These are phyloP conservation scores for Neolamprologus multifasciatus DNA, from an alignment of 2,797 vertebrate genomes.

Conservation along the genomic window DNA sequence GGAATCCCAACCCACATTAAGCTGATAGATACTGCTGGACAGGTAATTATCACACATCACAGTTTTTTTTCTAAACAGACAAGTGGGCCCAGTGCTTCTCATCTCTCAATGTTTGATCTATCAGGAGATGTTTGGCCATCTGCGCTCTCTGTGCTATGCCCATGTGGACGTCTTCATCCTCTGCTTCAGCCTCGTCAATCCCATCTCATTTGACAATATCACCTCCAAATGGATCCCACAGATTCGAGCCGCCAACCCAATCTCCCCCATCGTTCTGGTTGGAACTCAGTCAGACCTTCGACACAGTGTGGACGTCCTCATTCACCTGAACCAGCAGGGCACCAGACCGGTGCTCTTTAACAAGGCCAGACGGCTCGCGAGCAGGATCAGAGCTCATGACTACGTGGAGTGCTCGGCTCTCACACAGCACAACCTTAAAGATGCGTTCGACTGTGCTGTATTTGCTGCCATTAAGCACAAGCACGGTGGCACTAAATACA, in stretches of 20 bases:
- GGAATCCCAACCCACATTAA: conserved; percentile 86
- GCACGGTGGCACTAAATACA: conserved; percentile 61
- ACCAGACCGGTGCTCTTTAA: conserved; percentile 79
- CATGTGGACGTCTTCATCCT: conserved; percentile 93
- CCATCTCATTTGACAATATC: conserved; percentile 89
- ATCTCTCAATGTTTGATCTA: neutral
- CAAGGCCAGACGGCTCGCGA: conserved; percentile 79
- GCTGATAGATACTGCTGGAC: conserved; percentile 91
- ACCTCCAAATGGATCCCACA: conserved; percentile 93
- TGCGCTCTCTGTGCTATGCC: conserved; percentile 87
- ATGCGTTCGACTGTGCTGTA: conserved; percentile 89
- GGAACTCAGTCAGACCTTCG: conserved; percentile 90
- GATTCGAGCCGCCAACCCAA: conserved; percentile 83
- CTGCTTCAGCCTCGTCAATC: conserved; percentile 94
- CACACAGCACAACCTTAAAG: conserved; percentile 93
- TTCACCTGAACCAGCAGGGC: conserved; percentile 78
- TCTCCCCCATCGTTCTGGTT: conserved; percentile 85
- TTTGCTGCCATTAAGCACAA: conserved; percentile 88
- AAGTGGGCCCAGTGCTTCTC: neutral
- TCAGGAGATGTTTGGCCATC: conserved; percentile 90
- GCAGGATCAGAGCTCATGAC: conserved; percentile 84
- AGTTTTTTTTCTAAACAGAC: neutral
- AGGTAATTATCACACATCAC: conserved; percentile 73
- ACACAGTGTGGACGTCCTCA: conserved; percentile 85
- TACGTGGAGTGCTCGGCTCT: conserved; percentile 92